Percentiles rank a stretch among this genome's conserved stretches.
phyloP scores from a whole-genome alignment of 2,113 vertebrate species.

The Oriolus oriolus region DNA sequence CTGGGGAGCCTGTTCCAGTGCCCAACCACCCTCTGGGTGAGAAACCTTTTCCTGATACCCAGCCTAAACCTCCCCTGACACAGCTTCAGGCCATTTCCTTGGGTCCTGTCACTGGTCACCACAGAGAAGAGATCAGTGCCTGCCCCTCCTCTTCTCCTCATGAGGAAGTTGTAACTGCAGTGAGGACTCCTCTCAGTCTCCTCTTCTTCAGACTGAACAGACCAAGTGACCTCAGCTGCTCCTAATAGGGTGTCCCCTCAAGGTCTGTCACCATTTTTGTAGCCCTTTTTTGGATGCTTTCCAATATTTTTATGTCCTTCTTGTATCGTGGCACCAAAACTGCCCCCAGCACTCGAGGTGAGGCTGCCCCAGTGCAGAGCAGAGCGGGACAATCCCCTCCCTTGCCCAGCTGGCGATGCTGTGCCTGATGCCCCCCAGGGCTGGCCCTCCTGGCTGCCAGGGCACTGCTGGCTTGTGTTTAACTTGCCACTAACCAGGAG shows the following conservation, averaged over 20 bases:
- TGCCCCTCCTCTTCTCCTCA: neutral
- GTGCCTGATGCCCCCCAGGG: neutral
- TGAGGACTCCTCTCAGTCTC: neutral
- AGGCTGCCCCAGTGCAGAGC: rapidly evolving
- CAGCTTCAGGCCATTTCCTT: neutral
- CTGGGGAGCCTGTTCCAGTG: neutral
- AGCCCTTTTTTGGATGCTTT: neutral
- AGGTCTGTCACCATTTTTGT: neutral
- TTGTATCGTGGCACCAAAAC: rapidly evolving
- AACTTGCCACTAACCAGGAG: rapidly evolving
- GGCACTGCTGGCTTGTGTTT: rapidly evolving
- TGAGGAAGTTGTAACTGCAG: rapidly evolving
- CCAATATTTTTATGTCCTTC: neutral
- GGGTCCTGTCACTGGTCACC: neutral
- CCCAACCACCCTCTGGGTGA: neutral
- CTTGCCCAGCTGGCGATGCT: rapidly evolving
- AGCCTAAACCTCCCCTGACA: neutral
- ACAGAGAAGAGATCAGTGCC: neutral
- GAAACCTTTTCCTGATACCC: neutral
- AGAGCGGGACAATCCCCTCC: neutral
- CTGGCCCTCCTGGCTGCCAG: neutral
- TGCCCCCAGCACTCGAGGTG: neutral
- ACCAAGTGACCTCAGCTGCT: neutral
- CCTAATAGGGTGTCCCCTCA: neutral
- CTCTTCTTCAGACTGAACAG: neutral